Percentiles rank a stretch among this genome's conserved stretches.
Conservation (phyloP, 2,113 vertebrate species). For the Passer montanus region DNA sequence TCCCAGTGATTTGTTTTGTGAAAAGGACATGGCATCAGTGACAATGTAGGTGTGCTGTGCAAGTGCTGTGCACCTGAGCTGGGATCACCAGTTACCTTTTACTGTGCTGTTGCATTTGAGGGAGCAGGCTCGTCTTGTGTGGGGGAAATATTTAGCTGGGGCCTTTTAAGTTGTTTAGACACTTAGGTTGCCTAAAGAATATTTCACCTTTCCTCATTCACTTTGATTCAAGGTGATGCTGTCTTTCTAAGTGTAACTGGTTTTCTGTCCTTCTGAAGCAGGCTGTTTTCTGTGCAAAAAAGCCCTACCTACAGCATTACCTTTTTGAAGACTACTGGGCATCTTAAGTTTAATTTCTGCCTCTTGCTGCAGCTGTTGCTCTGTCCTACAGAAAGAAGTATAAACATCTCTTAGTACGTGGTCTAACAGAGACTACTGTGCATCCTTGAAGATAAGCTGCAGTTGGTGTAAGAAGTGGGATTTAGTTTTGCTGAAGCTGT, state of each 20-base stretch:
- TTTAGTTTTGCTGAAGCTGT: not conserved
- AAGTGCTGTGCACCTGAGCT: fast-evolving
- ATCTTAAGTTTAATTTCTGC: not conserved
- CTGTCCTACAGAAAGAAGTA: not conserved
- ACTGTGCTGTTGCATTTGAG: not conserved
- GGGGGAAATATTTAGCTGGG: not conserved
- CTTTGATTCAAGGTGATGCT: not conserved
- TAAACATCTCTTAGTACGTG: not conserved
- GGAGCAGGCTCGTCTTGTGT: not conserved
- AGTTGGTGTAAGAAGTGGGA: not conserved
- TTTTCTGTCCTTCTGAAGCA: not conserved
- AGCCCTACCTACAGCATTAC: not conserved
- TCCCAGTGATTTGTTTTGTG: not conserved
- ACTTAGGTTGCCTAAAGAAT: not conserved
- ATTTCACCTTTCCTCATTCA: not conserved
- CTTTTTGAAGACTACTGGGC: not conserved
- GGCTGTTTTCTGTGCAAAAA: not conserved
- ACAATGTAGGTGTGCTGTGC: not conserved
- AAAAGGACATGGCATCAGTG: not conserved
- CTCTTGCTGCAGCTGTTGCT: not conserved
- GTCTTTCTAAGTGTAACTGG: not conserved
- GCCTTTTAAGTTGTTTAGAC: not conserved
- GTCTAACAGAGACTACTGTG: not conserved
- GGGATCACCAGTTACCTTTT: not conserved
- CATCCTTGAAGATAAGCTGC: not conserved